A percentile compares a stretch with the other conserved stretches of the same genome.
Conservation (phyloP, 2,888 invertebrate species). For the Phytoseiulus persimilis region DNA sequence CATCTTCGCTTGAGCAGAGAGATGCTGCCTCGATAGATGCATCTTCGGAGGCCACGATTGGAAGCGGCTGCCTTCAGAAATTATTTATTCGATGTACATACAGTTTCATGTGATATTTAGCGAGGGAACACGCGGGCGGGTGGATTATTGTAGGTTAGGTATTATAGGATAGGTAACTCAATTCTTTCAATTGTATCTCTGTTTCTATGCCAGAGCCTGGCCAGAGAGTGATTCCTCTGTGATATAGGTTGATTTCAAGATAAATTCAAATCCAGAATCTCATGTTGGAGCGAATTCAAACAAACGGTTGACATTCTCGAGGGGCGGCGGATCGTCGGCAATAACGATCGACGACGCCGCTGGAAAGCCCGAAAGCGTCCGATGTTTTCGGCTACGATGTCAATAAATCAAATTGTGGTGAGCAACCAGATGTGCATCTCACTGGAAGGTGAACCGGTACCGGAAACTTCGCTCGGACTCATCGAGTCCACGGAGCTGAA, state of each 20-base stretch:
- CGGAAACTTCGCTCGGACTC: too few relatives aligned
- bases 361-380: too few relatives aligned
- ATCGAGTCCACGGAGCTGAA: too few relatives aligned
- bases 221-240: conserved; percentile 5
- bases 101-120: not conserved
- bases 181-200: not conserved
- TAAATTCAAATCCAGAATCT: not conserved
- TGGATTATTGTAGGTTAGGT: too few relatives aligned
- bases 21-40: not conserved
- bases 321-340: not conserved
- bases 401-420: too few relatives aligned
- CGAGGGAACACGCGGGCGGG: not conserved
- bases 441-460: too few relatives aligned
- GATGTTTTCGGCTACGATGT: too few relatives aligned
- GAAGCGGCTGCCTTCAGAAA: not conserved
- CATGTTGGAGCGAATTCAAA: too few relatives aligned
- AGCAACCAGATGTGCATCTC: too few relatives aligned
- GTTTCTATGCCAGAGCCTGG: not conserved
- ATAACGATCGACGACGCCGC: not conserved
- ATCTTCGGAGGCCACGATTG: too few relatives aligned
- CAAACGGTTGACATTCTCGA: not conserved
- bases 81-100: not conserved
- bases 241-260: not conserved
- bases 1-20: conserved; percentile 5
- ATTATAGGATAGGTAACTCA: not conserved